These are phyloP conservation scores for Chitala chitala DNA, from an alignment of 2,113 vertebrate species.

Conservation along the genomic window DNA sequence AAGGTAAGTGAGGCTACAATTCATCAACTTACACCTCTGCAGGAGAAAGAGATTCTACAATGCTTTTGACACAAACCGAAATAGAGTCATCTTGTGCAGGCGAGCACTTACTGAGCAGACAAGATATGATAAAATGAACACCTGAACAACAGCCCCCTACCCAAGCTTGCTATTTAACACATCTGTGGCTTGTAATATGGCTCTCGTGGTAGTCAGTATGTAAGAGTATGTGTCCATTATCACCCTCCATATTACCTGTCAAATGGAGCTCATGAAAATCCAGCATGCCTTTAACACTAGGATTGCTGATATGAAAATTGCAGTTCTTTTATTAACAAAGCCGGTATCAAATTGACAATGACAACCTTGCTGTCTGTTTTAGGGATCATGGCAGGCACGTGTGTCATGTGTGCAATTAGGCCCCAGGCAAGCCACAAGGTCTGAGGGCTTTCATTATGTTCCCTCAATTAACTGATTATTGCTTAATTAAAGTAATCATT, in stretches of 20 bases:
- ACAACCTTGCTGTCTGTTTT: not conserved
- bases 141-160: too few species aligned
- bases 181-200: too few species aligned
- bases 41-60: slow-evolving; percentile 6
- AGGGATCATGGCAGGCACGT: not conserved
- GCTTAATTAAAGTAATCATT: not conserved
- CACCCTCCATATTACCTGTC: too few species aligned
- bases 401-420: not conserved
- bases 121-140: slow-evolving; percentile 21
- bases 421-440: not conserved
- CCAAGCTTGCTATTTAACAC: too few species aligned
- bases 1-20: slow-evolving; percentile 50
- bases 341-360: not conserved
- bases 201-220: too few species aligned
- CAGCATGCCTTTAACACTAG: not conserved
- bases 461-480: not conserved
- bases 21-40: slow-evolving; percentile 45
- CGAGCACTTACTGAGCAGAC: slow-evolving; percentile 28
- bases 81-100: slow-evolving; percentile 41
- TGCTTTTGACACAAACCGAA: slow-evolving; percentile 21
- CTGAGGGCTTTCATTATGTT: not conserved
- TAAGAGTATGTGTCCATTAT: too few species aligned
- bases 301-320: not conserved
- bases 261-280: not conserved
- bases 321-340: not conserved